These are phyloP conservation scores for Cotesia congregata DNA, from an alignment of 2,888 invertebrate genomes.

Conservation along the genomic window DNA sequence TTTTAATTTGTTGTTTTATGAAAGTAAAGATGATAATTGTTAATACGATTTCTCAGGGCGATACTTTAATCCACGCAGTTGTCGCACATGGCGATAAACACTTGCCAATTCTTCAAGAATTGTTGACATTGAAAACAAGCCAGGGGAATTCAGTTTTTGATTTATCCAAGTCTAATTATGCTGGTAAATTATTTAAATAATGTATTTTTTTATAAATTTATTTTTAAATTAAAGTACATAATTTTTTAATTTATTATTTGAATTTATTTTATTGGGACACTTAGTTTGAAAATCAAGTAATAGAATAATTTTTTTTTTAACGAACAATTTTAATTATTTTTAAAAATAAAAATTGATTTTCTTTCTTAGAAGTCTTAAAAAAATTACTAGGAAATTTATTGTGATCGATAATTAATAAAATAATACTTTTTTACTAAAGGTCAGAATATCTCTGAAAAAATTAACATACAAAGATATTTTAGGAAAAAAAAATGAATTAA, in stretches of 20 bases:
- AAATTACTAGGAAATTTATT: too few relatives aligned
- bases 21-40: background rate
- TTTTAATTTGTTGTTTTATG: background rate
- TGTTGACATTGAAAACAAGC: slow-evolving; percentile 55
- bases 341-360: too few relatives aligned
- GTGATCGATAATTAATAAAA: too few relatives aligned
- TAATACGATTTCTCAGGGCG: slow-evolving; percentile 52
- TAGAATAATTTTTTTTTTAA: too few relatives aligned
- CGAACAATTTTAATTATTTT: too few relatives aligned
- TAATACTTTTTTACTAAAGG: too few relatives aligned
- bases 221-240: background rate
- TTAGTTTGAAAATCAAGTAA: too few relatives aligned
- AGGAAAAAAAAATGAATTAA: too few relatives aligned
- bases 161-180: slow-evolving; percentile 59
- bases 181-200: slow-evolving; percentile 55
- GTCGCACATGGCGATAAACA: slow-evolving; percentile 60
- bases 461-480: too few relatives aligned
- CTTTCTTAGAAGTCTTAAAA: too few relatives aligned
- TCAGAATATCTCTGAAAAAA: too few relatives aligned
- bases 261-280: too few relatives aligned
- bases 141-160: slow-evolving; percentile 60
- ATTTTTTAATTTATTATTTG: background rate
- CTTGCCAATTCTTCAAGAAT: slow-evolving; percentile 55
- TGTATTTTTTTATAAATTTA: background rate
- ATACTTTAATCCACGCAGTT: slow-evolving; percentile 60